Evolutionary conservation across 2,888 invertebrate species (phyloP), one percentile per base, ranked within the genome.

Genomic region (Zygaena filipendulae): DNA sequence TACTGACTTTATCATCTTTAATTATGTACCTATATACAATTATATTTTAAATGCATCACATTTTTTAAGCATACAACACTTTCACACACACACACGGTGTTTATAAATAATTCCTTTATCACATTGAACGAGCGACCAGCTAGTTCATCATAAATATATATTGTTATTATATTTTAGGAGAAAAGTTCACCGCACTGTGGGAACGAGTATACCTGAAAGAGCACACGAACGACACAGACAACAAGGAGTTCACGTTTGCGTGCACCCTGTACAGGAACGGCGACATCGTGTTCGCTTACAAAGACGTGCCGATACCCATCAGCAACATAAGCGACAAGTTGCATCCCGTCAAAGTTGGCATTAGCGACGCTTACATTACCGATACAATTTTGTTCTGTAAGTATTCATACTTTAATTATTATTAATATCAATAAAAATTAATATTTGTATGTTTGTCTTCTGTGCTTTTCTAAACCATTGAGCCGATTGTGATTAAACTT

Each of bases 281-380:
- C 1, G 91, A 95, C 56, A 96, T 98, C 38, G 84, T 90, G 20
- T 98, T 98, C 67, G 91, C 91, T 0, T 98, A 98, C 69, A 89
- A 91, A 53, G 75, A 83, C 43, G 84, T 97, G 18, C 96, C 97
- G 0, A 74, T 92, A 2, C 66, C 84, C 8, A 86, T 97, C 4
- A 84, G 85, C 36, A 66, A 84, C 3, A 95, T 99, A 41, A 85
- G 88, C 47, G 92, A 94, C 52, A 83, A 83, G 13, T 84, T 88
- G 31, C 98, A 99, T 75, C 98, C 98, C 0, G 97, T 98, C 19
- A 98, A 98, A 82, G 91, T 98, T 29, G 99, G 99, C 23, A 84
- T 99, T 23, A 97, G 97, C 24, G 98, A 99, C 74, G 99, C 99
- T 1, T 99, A 97, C 59, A 92, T 97, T 43, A 91, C 92, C 52